Evolutionary conservation across 2,113 vertebrate species (phyloP).

Genomic region (Oreochromis tanganicae): DNA sequence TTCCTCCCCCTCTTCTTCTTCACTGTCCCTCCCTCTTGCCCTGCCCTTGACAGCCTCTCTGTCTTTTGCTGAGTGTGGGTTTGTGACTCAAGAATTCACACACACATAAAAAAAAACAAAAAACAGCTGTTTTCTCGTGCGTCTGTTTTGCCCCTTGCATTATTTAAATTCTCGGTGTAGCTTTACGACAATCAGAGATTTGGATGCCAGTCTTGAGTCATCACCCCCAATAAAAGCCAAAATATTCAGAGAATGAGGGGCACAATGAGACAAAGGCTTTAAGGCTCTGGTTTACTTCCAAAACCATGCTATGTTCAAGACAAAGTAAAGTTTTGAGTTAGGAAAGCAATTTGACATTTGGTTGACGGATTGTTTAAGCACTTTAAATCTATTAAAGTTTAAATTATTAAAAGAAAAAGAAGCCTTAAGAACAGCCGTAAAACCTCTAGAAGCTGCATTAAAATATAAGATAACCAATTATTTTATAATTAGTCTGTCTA

Average conservation of each 20-base stretch:
- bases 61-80: slow-evolving; percentile 47
- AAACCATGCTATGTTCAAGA: background rate
- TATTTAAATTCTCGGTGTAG: background rate
- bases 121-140: slow-evolving; percentile 45
- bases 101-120: background rate
- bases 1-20: background rate
- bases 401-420: background rate
- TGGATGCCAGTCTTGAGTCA: background rate
- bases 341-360: background rate
- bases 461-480: background rate
- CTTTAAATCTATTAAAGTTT: background rate
- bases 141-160: background rate
- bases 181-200: background rate
- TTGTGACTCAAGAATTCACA: slow-evolving; percentile 40
- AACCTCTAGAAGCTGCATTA: background rate
- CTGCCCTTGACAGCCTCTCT: slow-evolving; percentile 43
- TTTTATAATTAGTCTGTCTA: background rate
- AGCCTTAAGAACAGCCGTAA: background rate
- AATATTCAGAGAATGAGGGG: background rate
- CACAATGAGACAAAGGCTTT: background rate
- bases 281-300: background rate
- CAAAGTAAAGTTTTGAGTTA: background rate
- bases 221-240: background rate
- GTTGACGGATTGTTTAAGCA: background rate
- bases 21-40: slow-evolving; percentile 46